These are phyloP conservation scores for Liolophura sinensis DNA, from an alignment of 1,140 invertebrate genomes.

Conservation along the genomic window DNA sequence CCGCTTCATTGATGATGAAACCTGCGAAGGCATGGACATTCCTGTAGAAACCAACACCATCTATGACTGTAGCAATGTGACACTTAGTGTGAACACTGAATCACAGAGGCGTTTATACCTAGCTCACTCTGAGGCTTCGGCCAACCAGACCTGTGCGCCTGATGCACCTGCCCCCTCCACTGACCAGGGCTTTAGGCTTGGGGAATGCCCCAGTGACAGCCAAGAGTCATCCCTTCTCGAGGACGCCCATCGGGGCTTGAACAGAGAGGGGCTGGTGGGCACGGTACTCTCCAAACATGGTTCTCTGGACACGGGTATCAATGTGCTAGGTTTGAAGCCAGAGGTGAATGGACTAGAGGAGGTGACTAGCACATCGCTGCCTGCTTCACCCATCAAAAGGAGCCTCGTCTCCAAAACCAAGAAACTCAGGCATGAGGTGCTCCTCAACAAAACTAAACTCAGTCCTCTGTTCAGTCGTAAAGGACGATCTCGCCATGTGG, in stretches of 20 bases:
- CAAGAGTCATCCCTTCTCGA: too few relatives aligned
- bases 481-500: constrained; percentile 62
- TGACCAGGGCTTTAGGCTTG: too few relatives aligned
- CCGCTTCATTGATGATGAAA: constrained; percentile 59
- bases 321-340: constrained; percentile 3
- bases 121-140: constrained; percentile 20
- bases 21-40: constrained; percentile 24
- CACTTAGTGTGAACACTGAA: constrained; percentile 27
- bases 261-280: constrained; percentile 30
- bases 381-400: constrained; percentile 42
- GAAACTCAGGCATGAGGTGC: constrained; percentile 37
- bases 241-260: constrained; percentile 36
- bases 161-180: too few relatives aligned
- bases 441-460: constrained; percentile 35
- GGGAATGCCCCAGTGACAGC: too few relatives aligned
- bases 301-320: constrained; percentile 16
- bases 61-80: constrained; percentile 42
- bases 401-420: constrained; percentile 30
- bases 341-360: neutral
- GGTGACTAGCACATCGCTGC: constrained; percentile 40
- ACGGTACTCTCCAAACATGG: constrained; percentile 7
- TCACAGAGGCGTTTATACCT: constrained; percentile 42
- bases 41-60: constrained; percentile 42
- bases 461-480: constrained; percentile 45
- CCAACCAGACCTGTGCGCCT: too few relatives aligned